Evolutionary conservation across 2,113 vertebrate species (phyloP), one percentile per base, ranked within the genome.

Genomic region (Planiliza haematocheilus): DNA sequence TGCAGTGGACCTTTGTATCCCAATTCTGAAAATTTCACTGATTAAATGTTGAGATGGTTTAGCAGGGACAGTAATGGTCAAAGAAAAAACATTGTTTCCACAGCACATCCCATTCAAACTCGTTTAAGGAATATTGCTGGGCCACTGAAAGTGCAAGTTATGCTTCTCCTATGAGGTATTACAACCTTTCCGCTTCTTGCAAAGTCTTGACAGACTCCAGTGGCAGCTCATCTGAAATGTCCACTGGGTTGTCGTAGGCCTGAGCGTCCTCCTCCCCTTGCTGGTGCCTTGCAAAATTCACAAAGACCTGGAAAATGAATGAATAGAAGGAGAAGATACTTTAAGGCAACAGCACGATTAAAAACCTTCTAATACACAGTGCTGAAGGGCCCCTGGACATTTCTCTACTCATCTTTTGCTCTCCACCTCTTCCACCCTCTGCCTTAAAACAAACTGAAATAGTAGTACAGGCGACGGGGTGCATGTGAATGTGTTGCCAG

Each of bases 271-370:
- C 84, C 36, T 90, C 86, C 1, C 41, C 74, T 0, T 91, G 79
- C 61, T 93, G 90, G 37, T 89, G 70, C 16, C 24, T 84, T 0
- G 92, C 92, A 84, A 93, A 93, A 74, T 91, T 93, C 65, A 93
- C 92, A 75, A 93, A 93, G 48, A 93, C 91, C 92, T 93, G 84
- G n/a, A 76, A 79, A 43, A 51, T 34, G 4, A 74, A 73, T 0
- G 20, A 39, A n/a, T n/a, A n/a, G 34, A 45, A 72, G 10, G 43
- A 41, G 37, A 48, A 53, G 14, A 4, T 16, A 57, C 45, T 80
- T 63, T 65, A 39, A 55, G 17, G 20, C 18, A 55, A 77, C 63
- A 18, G 10, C 67, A 70, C 78, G 36, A 56, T n/a, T 17, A 56
- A 58, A 18, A 51, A 72, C 38, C 1, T 10, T 20, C 55, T 16